Evolutionary conservation across 2,888 invertebrate genomes (phyloP).

Genomic region (Leptinotarsa haldemani): DNA sequence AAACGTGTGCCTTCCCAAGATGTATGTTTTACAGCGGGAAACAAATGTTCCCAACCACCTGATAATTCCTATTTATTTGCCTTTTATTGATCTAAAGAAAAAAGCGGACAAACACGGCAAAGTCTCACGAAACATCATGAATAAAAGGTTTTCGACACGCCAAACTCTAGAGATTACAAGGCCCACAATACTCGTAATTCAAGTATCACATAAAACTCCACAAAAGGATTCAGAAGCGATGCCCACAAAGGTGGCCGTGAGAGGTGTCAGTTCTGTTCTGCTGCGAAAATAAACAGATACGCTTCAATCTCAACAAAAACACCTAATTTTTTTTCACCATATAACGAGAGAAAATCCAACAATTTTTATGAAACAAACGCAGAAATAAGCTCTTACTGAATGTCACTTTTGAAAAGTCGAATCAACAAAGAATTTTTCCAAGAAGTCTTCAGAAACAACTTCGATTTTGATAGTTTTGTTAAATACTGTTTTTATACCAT

Average conservation of each 20-base stretch:
- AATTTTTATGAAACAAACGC: no score
- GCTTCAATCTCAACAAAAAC: no score
- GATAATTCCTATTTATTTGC: slow-evolving; percentile 7
- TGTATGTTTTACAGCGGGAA: neutral
- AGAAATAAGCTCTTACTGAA: no score
- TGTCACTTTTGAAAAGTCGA: no score
- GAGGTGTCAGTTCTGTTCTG: no score
- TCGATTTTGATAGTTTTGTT: no score
- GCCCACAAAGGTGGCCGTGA: neutral
- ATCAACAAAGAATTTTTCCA: no score
- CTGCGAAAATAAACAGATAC: no score
- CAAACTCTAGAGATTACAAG: slow-evolving; percentile 4
- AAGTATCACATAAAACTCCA: neutral
- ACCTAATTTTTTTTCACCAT: no score
- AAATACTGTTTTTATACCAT: no score
- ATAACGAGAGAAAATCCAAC: no score
- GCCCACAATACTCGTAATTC: neutral
- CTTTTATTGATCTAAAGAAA: slow-evolving; percentile 11
- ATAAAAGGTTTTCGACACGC: slow-evolving; percentile 11
- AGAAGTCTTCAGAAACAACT: no score
- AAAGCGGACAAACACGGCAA: slow-evolving; percentile 15
- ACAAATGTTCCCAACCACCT: slow-evolving; percentile 4
- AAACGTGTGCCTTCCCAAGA: neutral
- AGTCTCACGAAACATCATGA: slow-evolving; percentile 12
- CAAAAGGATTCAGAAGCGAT: neutral